These are phyloP conservation scores for Leucoraja erinaceus DNA, from an alignment of 2,113 vertebrate genomes.

Conservation along the genomic window DNA sequence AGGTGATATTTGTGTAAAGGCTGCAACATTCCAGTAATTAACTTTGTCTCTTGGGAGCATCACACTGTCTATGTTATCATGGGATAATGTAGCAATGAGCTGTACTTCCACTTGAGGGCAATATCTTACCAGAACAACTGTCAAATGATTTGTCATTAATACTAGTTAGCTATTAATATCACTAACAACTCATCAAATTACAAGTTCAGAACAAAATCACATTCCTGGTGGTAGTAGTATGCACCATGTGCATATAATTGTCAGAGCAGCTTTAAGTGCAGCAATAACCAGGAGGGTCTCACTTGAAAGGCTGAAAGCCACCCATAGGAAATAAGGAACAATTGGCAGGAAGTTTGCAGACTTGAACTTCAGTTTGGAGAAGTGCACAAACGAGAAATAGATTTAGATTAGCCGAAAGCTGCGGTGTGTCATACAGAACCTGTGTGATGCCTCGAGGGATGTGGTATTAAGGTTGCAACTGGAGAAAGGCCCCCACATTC, in stretches of 20 bases:
- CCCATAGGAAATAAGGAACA: not conserved
- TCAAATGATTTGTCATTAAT: not conserved
- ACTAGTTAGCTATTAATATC: not conserved
- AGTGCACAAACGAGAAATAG: not conserved
- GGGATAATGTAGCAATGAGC: not conserved
- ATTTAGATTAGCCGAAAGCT: too few relatives aligned
- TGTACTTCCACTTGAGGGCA: not conserved
- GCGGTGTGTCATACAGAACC: too few relatives aligned
- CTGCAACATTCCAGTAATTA: not conserved
- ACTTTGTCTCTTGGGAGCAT: not conserved
- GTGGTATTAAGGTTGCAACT: not conserved
- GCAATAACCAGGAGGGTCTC: not conserved
- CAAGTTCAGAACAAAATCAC: not conserved
- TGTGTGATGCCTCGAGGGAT: not conserved
- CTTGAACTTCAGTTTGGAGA: not conserved
- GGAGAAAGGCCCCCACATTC: not conserved
- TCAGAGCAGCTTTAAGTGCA: not conserved
- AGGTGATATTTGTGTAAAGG: not conserved
- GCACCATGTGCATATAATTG: not conserved
- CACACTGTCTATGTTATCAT: not conserved
- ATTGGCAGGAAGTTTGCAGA: not conserved
- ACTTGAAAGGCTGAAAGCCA: not conserved
- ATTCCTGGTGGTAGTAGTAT: not conserved
- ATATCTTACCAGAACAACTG: not conserved
- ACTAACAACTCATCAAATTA: not conserved